These are phyloP conservation scores for Phalacrocorax aristotelis DNA, from an alignment of 2,113 vertebrate genomes.

Conservation along the genomic window DNA sequence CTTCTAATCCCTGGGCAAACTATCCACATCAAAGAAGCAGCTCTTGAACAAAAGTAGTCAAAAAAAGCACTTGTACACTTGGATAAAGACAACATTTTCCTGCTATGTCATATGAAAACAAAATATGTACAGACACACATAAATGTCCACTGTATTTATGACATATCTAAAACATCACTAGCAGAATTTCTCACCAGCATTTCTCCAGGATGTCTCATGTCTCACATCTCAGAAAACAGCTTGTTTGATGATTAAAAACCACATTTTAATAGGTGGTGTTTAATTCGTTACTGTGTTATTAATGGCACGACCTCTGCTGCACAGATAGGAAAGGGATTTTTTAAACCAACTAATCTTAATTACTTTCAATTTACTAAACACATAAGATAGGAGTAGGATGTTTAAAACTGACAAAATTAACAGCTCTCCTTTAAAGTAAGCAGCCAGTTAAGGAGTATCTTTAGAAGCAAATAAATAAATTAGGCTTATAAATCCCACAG, in stretches of 20 bases:
- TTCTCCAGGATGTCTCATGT: neutral
- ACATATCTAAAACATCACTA: neutral
- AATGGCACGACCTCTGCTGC: neutral
- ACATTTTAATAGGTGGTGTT: neutral
- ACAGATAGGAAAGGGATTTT: neutral
- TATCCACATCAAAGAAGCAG: neutral
- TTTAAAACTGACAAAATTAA: neutral
- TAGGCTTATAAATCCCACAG: neutral
- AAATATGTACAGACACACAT: neutral
- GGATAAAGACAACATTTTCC: neutral
- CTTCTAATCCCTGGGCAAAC: neutral
- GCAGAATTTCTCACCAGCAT: neutral
- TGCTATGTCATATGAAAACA: neutral
- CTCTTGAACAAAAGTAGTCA: neutral
- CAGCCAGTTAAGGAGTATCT: neutral
- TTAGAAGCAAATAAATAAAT: neutral
- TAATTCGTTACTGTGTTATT: neutral
- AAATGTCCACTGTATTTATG: neutral
- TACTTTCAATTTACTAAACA: constrained; percentile 4
- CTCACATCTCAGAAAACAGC: neutral
- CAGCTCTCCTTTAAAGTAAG: neutral
- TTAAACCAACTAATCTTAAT: constrained; percentile 7
- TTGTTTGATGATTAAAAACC: neutral
- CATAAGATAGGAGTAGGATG: neutral
- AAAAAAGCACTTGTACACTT: neutral